Base-by-base conservation (phyloP, 2,888 invertebrate genomes). In the Chorisops tibialis region DNA sequence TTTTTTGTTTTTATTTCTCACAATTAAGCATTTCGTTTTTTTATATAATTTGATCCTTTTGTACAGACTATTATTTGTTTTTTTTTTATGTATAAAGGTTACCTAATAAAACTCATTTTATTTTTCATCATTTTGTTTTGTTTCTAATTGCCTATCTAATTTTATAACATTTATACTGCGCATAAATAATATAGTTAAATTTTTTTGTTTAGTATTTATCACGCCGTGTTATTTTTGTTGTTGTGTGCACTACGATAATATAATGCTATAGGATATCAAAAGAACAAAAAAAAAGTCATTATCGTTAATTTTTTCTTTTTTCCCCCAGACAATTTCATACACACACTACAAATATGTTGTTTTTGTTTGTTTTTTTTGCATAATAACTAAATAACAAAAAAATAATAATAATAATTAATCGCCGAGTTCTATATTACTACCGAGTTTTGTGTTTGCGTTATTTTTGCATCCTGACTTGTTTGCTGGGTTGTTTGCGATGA, bases 71-170 rank as follows among this genome's bases (percentile, higher is more conserved):
- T 52, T 50, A n/a, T 38, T 43, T 50, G 16, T 14, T 35, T 54
- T 30, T 24, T 14, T 49, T 37, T 14, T n/a, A 48, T 3, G 35
- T 6, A 59, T 16, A 9, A n/a, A 12, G 30, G 30, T 30, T 30
- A 30, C 30, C 30, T 30, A 7, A 9, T 30, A 30, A 30, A 63
- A 37, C 54, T 35, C 11, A 38, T 78, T 76, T 35, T 74, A 91
- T 92, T 61, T 30, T 30, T 45, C 16, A 14, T 45, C 16, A 45
- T 19, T 45, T 45, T 45, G 30, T 30, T 18, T 12, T 21, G 18
- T 12, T 58, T 58, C 37, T 45, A 58, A 38, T 59, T 59, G 7
- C 49, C 48, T 49, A 41, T 39, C 41, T 48, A 49, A 49, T 37
- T 59, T 45, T 9, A 35, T 49, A 49, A 22, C 19, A 24, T 49